Conservation (phyloP, 2,797 vertebrate species). For the Otolemur crassicaudatus region DNA sequence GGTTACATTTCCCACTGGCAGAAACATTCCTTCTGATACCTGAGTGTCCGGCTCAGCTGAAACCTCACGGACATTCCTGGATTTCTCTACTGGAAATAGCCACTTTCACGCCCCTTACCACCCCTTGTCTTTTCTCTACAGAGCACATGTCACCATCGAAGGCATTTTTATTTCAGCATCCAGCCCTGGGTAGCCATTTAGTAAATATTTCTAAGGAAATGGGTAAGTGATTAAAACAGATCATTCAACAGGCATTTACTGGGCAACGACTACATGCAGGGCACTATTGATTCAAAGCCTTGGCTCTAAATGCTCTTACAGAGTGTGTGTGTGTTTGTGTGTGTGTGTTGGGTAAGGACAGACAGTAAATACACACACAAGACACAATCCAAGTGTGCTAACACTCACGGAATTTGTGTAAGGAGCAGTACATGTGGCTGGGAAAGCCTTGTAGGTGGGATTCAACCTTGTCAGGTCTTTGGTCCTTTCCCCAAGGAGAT, state of each 20-base stretch:
- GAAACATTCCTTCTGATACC: neutral
- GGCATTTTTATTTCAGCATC: neutral
- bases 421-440: neutral
- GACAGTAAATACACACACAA: neutral
- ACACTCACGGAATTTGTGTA: neutral
- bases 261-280: neutral
- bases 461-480: neutral
- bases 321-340: fast-evolving
- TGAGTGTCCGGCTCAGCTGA: neutral
- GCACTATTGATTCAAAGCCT: neutral
- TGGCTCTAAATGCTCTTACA: neutral
- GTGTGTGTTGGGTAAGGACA: no score
- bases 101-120: neutral
- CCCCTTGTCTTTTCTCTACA: neutral
- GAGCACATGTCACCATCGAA: fast-evolving
- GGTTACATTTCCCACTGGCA: neutral
- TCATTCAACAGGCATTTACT: neutral
- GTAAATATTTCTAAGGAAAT: neutral
- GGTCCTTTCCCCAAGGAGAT: neutral
- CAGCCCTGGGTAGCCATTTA: neutral
- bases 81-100: neutral
- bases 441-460: neutral
- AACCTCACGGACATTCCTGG: neutral
- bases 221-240: neutral
- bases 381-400: no score